phyloP scores from a whole-genome alignment of 2,888 invertebrate species.

The Listrodromus nycthemerus region DNA sequence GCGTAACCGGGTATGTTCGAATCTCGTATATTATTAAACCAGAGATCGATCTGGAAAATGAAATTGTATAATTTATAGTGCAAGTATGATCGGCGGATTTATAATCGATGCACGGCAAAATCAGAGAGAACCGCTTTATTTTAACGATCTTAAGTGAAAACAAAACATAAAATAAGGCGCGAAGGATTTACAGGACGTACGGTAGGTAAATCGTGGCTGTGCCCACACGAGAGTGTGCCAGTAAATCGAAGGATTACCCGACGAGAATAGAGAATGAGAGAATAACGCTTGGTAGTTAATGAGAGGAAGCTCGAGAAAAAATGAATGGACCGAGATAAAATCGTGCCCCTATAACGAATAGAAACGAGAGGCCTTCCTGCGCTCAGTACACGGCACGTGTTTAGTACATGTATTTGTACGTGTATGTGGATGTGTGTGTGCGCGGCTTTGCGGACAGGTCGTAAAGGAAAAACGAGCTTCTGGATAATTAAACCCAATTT shows the following conservation, averaged over 20 bases:
- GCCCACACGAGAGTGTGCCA: constrained; percentile 12
- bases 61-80: neutral
- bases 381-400: neutral
- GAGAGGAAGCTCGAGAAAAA: constrained; percentile 20
- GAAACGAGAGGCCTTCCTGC: neutral
- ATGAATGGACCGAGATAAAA: constrained; percentile 6
- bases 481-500: constrained; percentile 2
- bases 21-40: neutral
- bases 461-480: neutral
- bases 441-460: neutral
- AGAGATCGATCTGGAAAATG: neutral
- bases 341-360: constrained; percentile 6
- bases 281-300: constrained; percentile 21
- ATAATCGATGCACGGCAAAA: neutral
- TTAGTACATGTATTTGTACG: neutral
- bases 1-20: neutral
- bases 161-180: neutral
- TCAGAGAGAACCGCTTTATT: neutral
- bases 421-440: neutral
- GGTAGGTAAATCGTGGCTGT: constrained; percentile 13
- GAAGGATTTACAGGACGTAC: constrained; percentile 4
- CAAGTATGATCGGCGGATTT: no score
- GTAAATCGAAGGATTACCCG: constrained; percentile 1
- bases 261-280: neutral
- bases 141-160: constrained; percentile 4